Conservation (phyloP, 2,888 invertebrate genomes). For the Priocnemis perturbator region DNA sequence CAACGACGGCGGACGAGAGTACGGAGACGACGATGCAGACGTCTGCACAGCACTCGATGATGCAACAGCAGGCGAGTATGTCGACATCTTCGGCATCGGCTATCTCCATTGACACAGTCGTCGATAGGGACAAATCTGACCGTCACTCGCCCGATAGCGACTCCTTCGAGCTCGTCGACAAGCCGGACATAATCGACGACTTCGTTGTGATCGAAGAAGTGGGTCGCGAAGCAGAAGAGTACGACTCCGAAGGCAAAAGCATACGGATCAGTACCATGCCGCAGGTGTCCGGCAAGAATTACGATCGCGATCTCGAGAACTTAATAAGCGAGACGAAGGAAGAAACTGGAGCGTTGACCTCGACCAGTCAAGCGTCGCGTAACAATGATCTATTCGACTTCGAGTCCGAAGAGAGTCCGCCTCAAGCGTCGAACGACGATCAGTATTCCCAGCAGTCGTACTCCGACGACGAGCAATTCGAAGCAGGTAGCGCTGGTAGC, state of each 20-base stretch:
- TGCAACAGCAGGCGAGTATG: conserved; percentile 72
- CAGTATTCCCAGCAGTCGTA: conserved; percentile 71
- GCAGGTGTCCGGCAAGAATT: conserved; percentile 77
- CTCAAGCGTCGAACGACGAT: conserved; percentile 70
- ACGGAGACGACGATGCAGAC: conserved; percentile 41
- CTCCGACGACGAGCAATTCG: conserved; percentile 72
- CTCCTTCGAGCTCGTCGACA: conserved; percentile 91
- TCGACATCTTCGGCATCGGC: conserved; percentile 71
- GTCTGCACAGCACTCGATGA: conserved; percentile 74
- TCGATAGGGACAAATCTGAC: conserved; percentile 67
- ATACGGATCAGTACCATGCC: conserved; percentile 79
- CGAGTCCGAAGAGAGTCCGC: conserved; percentile 73
- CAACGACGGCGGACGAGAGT: conserved; percentile 21
- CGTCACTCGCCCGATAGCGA: conserved; percentile 86
- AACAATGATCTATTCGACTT: conserved; percentile 69
- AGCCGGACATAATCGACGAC: conserved; percentile 90
- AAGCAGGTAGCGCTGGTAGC: conserved; percentile 57
- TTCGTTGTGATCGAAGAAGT: conserved; percentile 93
- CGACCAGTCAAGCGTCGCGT: conserved; percentile 39
- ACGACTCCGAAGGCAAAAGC: conserved; percentile 89
- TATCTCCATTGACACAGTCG: conserved; percentile 69
- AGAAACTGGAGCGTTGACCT: conserved; percentile 27
- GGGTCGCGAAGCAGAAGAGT: conserved; percentile 89
- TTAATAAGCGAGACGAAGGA: conserved; percentile 60
- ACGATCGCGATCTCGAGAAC: conserved; percentile 78